Evolutionary conservation across 2,113 vertebrate species (phyloP).

Genomic region (Pseudolaguvia tuberculata): DNA sequence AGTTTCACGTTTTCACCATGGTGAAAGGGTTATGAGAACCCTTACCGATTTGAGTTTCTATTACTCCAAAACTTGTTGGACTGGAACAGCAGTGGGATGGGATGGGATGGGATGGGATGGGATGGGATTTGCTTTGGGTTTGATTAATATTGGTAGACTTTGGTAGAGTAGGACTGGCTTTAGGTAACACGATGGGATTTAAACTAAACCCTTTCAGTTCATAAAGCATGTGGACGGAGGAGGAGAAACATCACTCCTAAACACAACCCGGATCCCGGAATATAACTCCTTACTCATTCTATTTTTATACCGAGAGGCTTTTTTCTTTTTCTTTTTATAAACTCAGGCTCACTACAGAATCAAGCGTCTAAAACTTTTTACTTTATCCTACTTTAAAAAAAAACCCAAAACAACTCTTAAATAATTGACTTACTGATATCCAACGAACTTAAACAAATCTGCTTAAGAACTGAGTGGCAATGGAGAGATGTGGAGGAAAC

Average conservation of each 20-base stretch:
- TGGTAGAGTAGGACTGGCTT: not conserved
- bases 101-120: not conserved
- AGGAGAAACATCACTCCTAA: not conserved
- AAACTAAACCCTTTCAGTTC: not conserved
- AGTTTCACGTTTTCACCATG: no score
- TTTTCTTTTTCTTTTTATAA: not conserved
- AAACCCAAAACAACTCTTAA: no score
- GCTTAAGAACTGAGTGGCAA: constrained; percentile 28
- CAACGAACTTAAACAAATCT: not conserved
- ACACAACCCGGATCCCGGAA: not conserved
- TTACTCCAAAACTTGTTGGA: not conserved
- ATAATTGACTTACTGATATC: not conserved
- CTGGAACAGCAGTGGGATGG: not conserved
- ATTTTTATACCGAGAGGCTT: not conserved
- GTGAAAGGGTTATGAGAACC: no score
- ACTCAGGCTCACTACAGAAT: no score
- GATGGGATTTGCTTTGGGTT: no score
- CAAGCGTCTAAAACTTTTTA: no score
- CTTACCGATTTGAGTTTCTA: not conserved
- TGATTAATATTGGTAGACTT: no score
- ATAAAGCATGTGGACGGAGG: not conserved
- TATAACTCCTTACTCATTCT: not conserved
- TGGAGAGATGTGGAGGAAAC: constrained; percentile 48
- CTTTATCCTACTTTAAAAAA: no score
- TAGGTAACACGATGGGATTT: constrained; percentile 7